phyloP scores from a whole-genome alignment of 1,140 invertebrate genomes.

The Rhynchophorus ferrugineus region DNA sequence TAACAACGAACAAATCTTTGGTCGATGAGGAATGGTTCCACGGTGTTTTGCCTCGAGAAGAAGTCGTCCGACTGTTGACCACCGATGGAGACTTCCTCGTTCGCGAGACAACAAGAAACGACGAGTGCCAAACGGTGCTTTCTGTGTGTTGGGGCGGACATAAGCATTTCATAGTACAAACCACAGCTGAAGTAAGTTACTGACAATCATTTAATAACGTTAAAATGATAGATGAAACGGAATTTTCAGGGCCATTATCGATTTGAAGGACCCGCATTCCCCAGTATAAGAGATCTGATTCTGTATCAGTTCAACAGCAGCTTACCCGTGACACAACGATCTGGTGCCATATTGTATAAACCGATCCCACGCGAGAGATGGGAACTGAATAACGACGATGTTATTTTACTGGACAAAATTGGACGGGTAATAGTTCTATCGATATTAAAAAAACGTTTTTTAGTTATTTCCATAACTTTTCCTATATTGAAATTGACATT shows the following conservation, averaged over 20 bases:
- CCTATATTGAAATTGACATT: background rate
- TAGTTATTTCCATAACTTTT: too few relatives aligned
- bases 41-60: slow-evolving; percentile 89
- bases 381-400: slow-evolving; percentile 96
- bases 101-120: slow-evolving; percentile 86
- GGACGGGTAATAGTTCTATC: slow-evolving; percentile 65
- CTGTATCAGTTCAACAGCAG: slow-evolving; percentile 77
- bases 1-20: slow-evolving; percentile 50
- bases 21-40: slow-evolving; percentile 97
- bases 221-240: too few relatives aligned
- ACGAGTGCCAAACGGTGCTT: slow-evolving; percentile 86
- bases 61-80: slow-evolving; percentile 83
- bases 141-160: slow-evolving; percentile 94
- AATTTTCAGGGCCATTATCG: slow-evolving; percentile 77
- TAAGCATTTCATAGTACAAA: slow-evolving; percentile 97
- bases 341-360: slow-evolving; percentile 79
- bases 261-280: slow-evolving; percentile 89
- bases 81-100: slow-evolving; percentile 92
- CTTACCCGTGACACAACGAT: slow-evolving; percentile 81
- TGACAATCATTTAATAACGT: too few relatives aligned
- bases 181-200: slow-evolving; percentile 68
- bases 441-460: slow-evolving; percentile 8
- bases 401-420: slow-evolving; percentile 87
- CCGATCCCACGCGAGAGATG: slow-evolving; percentile 87
- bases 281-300: slow-evolving; percentile 86